These are phyloP conservation scores for Muschampia plurimacula DNA, from an alignment of 2,888 invertebrate genomes.

Conservation along the genomic window DNA sequence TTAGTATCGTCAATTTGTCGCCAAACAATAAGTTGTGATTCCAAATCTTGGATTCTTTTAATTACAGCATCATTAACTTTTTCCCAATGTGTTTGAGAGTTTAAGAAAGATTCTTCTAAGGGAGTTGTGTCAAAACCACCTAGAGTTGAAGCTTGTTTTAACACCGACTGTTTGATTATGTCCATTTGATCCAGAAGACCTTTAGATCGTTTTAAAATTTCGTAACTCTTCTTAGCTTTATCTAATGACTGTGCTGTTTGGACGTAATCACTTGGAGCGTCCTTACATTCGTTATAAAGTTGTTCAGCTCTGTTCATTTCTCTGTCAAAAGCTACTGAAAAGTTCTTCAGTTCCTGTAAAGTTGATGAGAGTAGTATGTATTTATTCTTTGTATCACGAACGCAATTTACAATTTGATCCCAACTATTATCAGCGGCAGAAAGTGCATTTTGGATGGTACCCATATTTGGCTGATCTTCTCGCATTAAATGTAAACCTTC, in stretches of 20 bases:
- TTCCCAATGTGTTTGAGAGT: constrained; percentile 89
- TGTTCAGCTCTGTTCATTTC: constrained; percentile 90
- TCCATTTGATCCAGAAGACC: constrained; percentile 91
- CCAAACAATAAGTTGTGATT: constrained; percentile 97
- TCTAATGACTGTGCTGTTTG: constrained; percentile 90
- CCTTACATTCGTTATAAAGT: constrained; percentile 87
- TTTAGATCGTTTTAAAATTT: constrained; percentile 91
- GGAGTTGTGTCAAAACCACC: constrained; percentile 88
- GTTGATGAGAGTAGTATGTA: constrained; percentile 90
- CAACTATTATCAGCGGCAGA: constrained; percentile 92
- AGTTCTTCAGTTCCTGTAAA: constrained; percentile 91
- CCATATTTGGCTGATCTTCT: constrained; percentile 92
- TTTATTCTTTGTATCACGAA: constrained; percentile 90
- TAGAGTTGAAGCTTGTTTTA: constrained; percentile 89
- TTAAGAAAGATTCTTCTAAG: constrained; percentile 86
- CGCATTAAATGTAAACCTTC: constrained; percentile 93
- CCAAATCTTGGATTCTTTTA: constrained; percentile 91
- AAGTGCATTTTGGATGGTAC: constrained; percentile 92
- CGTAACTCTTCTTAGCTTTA: constrained; percentile 91
- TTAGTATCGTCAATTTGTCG: constrained; percentile 95
- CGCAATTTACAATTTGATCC: constrained; percentile 91
- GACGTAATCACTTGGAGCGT: constrained; percentile 89
- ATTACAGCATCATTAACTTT: constrained; percentile 89
- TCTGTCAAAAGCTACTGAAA: constrained; percentile 88
- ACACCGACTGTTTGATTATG: constrained; percentile 89